phyloP scores from a whole-genome alignment of 2,113 vertebrate species.

The Peromyscus leucopus region DNA sequence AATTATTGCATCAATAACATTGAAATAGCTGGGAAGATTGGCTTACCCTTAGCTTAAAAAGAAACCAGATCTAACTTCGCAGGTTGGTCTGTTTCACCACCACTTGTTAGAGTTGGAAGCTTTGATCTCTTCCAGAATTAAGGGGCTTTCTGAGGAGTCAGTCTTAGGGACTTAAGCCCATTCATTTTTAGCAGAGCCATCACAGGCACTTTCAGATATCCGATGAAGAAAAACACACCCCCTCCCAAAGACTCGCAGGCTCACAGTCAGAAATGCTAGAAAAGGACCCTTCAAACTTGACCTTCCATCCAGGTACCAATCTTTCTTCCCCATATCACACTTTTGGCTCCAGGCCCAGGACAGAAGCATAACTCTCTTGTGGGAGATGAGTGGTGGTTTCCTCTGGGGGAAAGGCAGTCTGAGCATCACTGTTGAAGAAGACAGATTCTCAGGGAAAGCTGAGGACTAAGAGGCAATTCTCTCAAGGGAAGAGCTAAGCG shows the following conservation, averaged over 20 bases:
- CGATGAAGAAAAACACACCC: neutral
- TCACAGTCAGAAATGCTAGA: neutral
- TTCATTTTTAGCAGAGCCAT: neutral
- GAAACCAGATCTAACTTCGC: neutral
- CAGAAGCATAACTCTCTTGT: neutral
- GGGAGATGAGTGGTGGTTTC: no score
- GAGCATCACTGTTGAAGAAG: neutral
- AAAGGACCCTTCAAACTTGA: neutral
- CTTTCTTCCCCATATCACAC: neutral
- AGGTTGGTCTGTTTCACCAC: no score
- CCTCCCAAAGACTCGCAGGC: neutral
- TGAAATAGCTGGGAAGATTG: no score
- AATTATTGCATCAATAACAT: neutral
- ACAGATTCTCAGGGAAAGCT: neutral
- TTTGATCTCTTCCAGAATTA: neutral
- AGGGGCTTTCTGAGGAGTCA: neutral
- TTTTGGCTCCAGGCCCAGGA: neutral
- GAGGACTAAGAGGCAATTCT: neutral
- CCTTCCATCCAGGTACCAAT: neutral
- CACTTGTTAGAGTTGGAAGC: neutral
- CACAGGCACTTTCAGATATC: neutral
- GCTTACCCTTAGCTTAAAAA: neutral
- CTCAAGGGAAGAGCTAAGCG: neutral
- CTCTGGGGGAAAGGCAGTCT: fast-evolving
- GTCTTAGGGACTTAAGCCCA: neutral